Percentiles rank a stretch among this genome's conserved stretches.
Evolutionary conservation across 2,113 vertebrate species (phyloP).

Genomic region (Laterallus jamaicensis): DNA sequence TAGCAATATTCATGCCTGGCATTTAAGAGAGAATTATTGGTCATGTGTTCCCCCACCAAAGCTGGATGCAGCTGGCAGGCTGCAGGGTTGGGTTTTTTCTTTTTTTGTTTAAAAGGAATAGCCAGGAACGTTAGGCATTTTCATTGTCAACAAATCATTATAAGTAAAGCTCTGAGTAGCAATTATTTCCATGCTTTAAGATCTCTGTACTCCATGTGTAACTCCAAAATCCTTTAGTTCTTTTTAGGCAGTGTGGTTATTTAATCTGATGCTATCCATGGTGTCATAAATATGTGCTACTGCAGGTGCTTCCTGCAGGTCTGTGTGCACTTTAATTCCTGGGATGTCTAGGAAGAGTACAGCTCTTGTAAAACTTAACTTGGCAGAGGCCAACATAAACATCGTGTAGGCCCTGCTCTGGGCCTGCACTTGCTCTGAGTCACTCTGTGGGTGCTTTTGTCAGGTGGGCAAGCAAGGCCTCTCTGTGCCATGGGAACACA

Average conservation of each 20-base stretch:
- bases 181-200: neutral
- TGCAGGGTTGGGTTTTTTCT: neutral
- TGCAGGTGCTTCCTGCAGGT: neutral
- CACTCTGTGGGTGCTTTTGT: no score
- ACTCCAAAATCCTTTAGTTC: neutral
- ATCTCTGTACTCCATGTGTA: neutral
- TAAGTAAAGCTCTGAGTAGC: neutral
- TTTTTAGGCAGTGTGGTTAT: neutral
- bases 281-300: neutral
- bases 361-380: neutral
- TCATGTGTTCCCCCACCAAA: accelerated
- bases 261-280: neutral
- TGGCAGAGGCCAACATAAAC: neutral
- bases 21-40: neutral
- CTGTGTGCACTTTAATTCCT: neutral
- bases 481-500: neutral
- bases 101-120: neutral
- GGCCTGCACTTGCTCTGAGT: accelerated
- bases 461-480: neutral
- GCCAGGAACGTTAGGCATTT: neutral
- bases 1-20: neutral
- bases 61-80: neutral
- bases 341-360: neutral
- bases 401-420: neutral
- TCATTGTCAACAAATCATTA: neutral